Percentiles rank a stretch among this genome's conserved stretches.
Conservation (phyloP, 1,140 invertebrate genomes). For the Drosophila azteca region DNA sequence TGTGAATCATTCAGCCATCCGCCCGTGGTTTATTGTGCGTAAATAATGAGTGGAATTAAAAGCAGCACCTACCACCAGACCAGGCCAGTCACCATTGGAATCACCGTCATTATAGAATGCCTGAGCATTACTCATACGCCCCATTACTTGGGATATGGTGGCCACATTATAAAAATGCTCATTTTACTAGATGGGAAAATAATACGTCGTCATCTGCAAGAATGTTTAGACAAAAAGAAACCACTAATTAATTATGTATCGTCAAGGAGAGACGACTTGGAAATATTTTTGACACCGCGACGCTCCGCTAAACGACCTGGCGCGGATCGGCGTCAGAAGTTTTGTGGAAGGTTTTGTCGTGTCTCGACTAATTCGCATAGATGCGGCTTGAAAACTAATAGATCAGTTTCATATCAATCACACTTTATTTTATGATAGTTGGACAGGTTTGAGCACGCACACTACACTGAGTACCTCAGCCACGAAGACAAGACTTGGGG, state of each 20-base stretch:
- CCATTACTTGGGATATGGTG: constrained; percentile 41
- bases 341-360: constrained; percentile 27
- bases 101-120: constrained; percentile 6
- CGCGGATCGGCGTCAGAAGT: constrained; percentile 15
- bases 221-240: constrained; percentile 38
- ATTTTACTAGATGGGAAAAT: constrained; percentile 47
- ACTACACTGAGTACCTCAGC: constrained; percentile 19
- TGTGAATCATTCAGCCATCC: constrained; percentile 6
- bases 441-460: constrained; percentile 59
- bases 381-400: constrained; percentile 63
- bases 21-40: constrained; percentile 54
- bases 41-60: constrained; percentile 65
- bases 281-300: constrained; percentile 31
- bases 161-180: constrained; percentile 54
- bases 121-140: constrained; percentile 52
- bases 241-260: constrained; percentile 61
- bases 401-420: constrained; percentile 77
- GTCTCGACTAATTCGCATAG: constrained; percentile 62
- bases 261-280: constrained; percentile 58
- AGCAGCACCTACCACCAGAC: constrained; percentile 29
- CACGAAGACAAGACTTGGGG: neutral
- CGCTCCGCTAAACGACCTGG: constrained; percentile 23
- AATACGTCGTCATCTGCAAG: constrained; percentile 23
- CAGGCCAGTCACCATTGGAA: constrained; percentile 8
- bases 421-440: constrained; percentile 54